These are phyloP conservation scores for Branchipolynoe longqiensis DNA, from an alignment of 2,888 invertebrate species.

Conservation along the genomic window DNA sequence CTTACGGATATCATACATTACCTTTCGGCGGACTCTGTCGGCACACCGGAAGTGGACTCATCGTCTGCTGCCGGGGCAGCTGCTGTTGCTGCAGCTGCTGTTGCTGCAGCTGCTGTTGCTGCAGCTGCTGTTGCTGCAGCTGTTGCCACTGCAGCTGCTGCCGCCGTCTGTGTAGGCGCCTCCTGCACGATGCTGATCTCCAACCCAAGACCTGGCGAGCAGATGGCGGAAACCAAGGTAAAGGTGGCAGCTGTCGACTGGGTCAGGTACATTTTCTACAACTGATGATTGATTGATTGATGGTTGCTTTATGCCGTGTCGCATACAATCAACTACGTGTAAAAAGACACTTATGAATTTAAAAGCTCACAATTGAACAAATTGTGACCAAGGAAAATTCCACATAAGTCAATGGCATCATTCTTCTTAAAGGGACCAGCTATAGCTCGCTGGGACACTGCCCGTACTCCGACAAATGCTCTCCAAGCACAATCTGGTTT, in stretches of 20 bases:
- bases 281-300: too few relatives aligned
- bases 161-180: conserved; percentile 40
- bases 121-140: conserved; percentile 57
- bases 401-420: too few relatives aligned
- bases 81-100: conserved; percentile 56
- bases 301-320: too few relatives aligned
- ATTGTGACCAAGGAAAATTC: too few relatives aligned
- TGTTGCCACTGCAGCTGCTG: conserved; percentile 46
- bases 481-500: too few relatives aligned
- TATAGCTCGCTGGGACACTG: too few relatives aligned
- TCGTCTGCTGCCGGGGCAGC: conserved; percentile 55
- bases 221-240: neutral
- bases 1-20: neutral
- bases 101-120: neutral
- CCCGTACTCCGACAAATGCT: too few relatives aligned
- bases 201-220: conserved; percentile 60
- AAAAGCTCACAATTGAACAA: too few relatives aligned
- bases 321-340: too few relatives aligned
- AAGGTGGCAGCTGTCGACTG: neutral
- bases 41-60: neutral
- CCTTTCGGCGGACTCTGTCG: neutral
- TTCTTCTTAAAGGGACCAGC: too few relatives aligned
- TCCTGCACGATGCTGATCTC: conserved; percentile 63
- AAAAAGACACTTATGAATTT: too few relatives aligned
- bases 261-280: neutral